Evolutionary conservation across 92 coral and sea anemone genomes (phyloP), one percentile per base, ranked within the genome.

Genomic region (Galaxea fascicularis): DNA sequence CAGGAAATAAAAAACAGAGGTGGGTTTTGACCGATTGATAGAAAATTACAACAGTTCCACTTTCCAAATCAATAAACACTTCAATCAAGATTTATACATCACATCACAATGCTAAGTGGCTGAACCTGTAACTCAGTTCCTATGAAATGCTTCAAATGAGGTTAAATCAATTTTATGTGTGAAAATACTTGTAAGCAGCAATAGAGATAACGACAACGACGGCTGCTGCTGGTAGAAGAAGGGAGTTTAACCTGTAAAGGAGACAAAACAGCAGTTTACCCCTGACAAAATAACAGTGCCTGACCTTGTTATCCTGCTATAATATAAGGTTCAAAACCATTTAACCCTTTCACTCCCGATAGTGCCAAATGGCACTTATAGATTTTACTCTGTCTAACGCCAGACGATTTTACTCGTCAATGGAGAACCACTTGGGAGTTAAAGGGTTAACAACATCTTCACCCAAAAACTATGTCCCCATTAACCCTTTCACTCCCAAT

Each of bases 181-280:
- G 76, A 65, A 78, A 86, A 58, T 52, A 78, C 82, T 88, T 91
- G 79, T 91, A 91, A 28, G 69, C 90, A 18, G 83, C 84, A 26
- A 91, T 80, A 66, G 94, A 80, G 20, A 88, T 31, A 22, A 69
- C 83, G 29, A 80, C 88, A 4, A 52, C 89, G 39, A 84, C 73
- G 25, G 92, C 94, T 28, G 90, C 94, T 6, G 94, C 94, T 10
- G 94, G 94, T 4, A 87, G 63, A 25, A 87, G 77, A 54, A 87
- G 28, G 31, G 83, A 58, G 13, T 49, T 51, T 56, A 87, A 27
- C 89, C 91, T 87, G 85, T 13, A 20, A 78, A 62, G 54, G 6
- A 51, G 27, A 72, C 35, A 78, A 8, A 20, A 59, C 30, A 57
- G n/a, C 4, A 49, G 13, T 9, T 11, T 15, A 26, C 22, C 57